phyloP scores from a whole-genome alignment of 2,888 invertebrate species.

The Netelia virgata region DNA sequence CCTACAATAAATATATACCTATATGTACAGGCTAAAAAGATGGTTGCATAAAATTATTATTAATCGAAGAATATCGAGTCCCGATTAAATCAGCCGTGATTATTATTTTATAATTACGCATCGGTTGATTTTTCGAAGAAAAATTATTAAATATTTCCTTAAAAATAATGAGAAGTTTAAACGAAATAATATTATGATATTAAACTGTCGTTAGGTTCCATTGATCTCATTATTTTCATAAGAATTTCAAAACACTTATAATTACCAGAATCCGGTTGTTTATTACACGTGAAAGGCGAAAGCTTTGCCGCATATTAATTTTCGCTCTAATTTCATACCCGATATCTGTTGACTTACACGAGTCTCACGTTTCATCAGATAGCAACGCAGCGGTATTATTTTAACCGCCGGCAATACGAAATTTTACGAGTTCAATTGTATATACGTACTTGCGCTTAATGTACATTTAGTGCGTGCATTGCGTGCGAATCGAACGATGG shows the following conservation, averaged over 20 bases:
- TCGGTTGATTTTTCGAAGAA: not conserved
- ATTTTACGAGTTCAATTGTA: constrained; percentile 17
- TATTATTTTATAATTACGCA: no score
- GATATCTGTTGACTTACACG: constrained; percentile 26
- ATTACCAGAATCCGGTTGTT: not conserved
- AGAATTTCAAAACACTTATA: no score
- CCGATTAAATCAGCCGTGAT: not conserved
- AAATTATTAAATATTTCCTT: not conserved
- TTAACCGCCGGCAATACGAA: not conserved
- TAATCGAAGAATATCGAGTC: constrained; percentile 36
- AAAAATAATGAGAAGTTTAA: no score
- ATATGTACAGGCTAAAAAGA: not conserved
- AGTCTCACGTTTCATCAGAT: constrained; percentile 67
- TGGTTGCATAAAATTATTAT: constrained; percentile 29
- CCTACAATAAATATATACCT: not conserved
- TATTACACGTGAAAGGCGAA: constrained; percentile 72
- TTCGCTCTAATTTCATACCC: constrained; percentile 24
- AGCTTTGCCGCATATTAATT: constrained; percentile 44
- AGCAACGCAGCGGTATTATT: constrained; percentile 40
- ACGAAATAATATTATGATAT: no score
- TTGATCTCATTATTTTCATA: no score
- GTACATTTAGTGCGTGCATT: constrained; percentile 12
- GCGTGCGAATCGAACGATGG: constrained; percentile 38
- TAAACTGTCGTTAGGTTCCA: no score
- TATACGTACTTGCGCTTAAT: constrained; percentile 12